A percentile compares a stretch with the other conserved stretches of the same genome.
phyloP scores from a whole-genome alignment of 1,140 invertebrate species.

The Mamestra configurata region DNA sequence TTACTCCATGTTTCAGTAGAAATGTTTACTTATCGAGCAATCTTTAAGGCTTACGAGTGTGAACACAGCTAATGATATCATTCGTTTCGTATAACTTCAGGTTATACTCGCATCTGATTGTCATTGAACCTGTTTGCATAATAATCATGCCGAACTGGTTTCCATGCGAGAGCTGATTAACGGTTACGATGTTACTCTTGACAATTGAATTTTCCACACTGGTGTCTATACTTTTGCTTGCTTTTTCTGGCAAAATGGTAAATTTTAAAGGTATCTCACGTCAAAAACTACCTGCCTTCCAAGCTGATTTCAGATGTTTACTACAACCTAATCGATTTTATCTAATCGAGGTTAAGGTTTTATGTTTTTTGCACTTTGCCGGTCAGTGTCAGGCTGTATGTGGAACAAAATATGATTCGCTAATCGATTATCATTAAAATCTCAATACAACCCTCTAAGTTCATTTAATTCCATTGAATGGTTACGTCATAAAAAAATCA shows the following conservation, averaged over 20 bases:
- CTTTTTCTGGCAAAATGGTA: no score
- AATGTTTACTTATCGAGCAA: conserved; percentile 18
- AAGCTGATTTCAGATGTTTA: conserved; percentile 12
- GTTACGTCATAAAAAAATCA: no score
- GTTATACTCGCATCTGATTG: neutral
- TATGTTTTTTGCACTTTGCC: no score
- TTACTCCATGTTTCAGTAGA: conserved; percentile 28
- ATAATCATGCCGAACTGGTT: neutral
- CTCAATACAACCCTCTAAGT: no score
- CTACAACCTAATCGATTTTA: neutral
- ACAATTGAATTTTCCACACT: neutral
- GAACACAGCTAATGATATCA: neutral
- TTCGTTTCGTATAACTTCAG: neutral
- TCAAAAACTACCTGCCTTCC: no score
- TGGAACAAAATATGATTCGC: no score
- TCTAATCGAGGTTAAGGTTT: conserved; percentile 32
- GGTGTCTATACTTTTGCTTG: no score
- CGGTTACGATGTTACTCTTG: neutral
- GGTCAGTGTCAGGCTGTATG: no score
- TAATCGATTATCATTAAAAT: no score
- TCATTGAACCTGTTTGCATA: neutral
- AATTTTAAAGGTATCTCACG: no score
- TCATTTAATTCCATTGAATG: no score
- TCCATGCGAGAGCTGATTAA: neutral
- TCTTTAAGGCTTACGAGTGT: neutral